phyloP scores from a whole-genome alignment of 2,888 invertebrate genomes.

The Hirtodrosophila confusa region DNA sequence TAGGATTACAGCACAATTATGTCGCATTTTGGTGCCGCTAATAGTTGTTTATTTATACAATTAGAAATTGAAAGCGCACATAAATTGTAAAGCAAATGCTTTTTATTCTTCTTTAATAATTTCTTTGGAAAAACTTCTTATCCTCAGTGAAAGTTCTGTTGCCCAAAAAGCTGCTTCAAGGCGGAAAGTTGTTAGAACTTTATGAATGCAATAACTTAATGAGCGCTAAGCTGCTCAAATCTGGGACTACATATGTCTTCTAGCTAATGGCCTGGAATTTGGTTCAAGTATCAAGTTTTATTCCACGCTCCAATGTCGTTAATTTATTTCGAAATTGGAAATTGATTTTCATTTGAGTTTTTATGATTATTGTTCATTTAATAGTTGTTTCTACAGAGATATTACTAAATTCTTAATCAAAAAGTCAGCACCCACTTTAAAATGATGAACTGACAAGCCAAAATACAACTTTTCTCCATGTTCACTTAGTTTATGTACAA shows the following conservation, averaged over 20 bases:
- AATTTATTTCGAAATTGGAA: conserved; percentile 25
- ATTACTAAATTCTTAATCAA: not conserved
- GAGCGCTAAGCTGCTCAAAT: conserved; percentile 33
- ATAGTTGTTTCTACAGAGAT: not conserved
- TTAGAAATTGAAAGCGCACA: conserved; percentile 69
- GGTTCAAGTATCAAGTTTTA: conserved; percentile 21
- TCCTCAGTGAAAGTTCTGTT: conserved; percentile 47
- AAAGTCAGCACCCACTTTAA: conserved; percentile 21
- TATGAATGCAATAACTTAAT: conserved; percentile 45
- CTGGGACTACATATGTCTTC: not conserved
- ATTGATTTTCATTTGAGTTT: conserved; percentile 19
- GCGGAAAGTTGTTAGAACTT: conserved; percentile 28
- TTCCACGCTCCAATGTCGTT: conserved; percentile 13
- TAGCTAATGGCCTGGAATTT: conserved; percentile 8
- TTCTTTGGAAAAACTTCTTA: not conserved
- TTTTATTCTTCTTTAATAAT: not conserved
- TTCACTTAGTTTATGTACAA: too few relatives aligned
- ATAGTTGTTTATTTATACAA: conserved; percentile 76
- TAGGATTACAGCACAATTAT: conserved; percentile 78
- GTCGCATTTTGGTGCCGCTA: conserved; percentile 71
- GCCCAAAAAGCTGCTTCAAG: conserved; percentile 5
- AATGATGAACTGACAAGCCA: not conserved
- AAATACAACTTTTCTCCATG: too few relatives aligned
- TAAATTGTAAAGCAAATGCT: conserved; percentile 53
- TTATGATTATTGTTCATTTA: conserved; percentile 12